Evolutionary conservation across 2,888 invertebrate genomes (phyloP).

Genomic region (Galerucella nymphaeae): DNA sequence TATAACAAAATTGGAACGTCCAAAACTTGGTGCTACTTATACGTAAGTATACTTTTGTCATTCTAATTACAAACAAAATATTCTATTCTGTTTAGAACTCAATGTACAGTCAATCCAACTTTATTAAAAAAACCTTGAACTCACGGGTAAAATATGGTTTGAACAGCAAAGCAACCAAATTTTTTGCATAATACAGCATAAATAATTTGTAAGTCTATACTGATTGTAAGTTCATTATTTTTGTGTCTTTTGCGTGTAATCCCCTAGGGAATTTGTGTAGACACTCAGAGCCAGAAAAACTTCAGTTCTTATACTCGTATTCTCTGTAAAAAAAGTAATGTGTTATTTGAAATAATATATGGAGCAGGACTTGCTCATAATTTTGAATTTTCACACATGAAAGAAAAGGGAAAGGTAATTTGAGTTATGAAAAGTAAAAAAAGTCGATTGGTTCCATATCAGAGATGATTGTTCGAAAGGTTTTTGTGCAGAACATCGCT

Average conservation of each 20-base stretch:
- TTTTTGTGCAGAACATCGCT: no score
- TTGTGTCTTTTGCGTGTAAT: conserved; percentile 26
- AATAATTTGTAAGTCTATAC: conserved; percentile 12
- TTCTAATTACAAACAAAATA: no score
- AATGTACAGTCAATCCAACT: no score
- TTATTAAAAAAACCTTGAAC: no score
- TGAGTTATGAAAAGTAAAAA: no score
- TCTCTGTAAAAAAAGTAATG: conserved; percentile 38
- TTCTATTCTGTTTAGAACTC: no score
- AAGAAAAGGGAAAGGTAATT: background rate
- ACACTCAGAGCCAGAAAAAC: conserved; percentile 50
- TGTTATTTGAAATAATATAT: background rate
- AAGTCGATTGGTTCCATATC: no score
- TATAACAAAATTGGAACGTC: conserved; percentile 59
- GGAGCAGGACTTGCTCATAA: background rate
- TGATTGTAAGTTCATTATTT: conserved; percentile 33
- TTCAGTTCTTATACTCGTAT: conserved; percentile 40
- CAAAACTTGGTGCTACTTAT: conserved; percentile 53
- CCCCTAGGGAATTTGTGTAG: conserved; percentile 30
- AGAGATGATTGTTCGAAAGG: no score
- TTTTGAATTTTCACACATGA: background rate
- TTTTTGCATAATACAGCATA: conserved; percentile 9
- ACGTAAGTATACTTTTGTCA: conserved; percentile 36
- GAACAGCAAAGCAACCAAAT: conserved; percentile 14
- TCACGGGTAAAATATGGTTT: conserved; percentile 10